Base-by-base conservation (phyloP, 2,888 invertebrate species). In the Leptinotarsa haldemani region DNA sequence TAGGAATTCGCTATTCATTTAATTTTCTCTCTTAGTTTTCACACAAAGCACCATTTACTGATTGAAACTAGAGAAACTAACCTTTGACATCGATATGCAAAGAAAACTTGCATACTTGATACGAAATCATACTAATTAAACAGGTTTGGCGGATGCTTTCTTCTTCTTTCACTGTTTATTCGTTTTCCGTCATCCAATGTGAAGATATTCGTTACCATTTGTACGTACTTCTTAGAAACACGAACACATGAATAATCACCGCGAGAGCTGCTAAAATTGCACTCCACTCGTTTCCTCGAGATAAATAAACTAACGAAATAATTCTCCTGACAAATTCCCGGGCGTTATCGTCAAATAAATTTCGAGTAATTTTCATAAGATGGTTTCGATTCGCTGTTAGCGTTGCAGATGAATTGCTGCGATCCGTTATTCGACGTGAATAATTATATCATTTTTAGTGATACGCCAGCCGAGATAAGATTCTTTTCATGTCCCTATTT, bases 321-420 rank as follows among this genome's bases (percentile, higher is more conserved):
- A 70, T 69, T 66, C 52, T 16, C 16, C 63, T 63, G 67, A 74
- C 74, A 74, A 68, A 74, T 68, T 70, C 70, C 68, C 64, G 30
- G 15, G 40, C 63, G 68, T 74, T 74, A 74, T 74, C 70, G 46
- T 48, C 56, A 68, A 80, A 82, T 82, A 81, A 82, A 83, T 82
- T 80, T 77, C 74, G 73, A 70, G 80, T 79, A 78, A 82, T 82
- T 82, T 81, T 81, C 80, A 80, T 78, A 74, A 78, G 74, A 74
- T 74, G 76, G 75, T 74, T 81, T 79, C 82, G 81, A 82, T 81
- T 80, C 69, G 77, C 77, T 79, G 76, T 78, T 81, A 80, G 76
- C 77, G 74, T 72, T 69, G 65, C 61, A 78, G 78, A 81, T 78
- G 78, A 80, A 82, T 81, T 72, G 81, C 71, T 18, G 74, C 74